Conservation (phyloP, 1,140 invertebrate genomes). For the Chironomus tepperi region DNA sequence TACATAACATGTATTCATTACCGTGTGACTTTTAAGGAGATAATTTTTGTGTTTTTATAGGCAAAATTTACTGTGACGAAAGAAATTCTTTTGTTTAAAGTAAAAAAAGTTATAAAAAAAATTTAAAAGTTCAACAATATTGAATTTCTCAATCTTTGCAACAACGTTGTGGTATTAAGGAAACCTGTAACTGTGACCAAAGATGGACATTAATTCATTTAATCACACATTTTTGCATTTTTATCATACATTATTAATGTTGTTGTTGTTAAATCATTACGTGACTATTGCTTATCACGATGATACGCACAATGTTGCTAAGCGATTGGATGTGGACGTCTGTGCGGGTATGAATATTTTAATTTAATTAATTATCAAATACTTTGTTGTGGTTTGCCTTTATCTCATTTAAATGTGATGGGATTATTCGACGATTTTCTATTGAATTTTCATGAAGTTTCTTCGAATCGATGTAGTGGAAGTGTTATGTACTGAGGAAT, state of each 20-base stretch:
- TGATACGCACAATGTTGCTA: slow-evolving; percentile 32
- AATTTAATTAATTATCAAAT: not conserved
- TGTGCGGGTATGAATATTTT: slow-evolving; percentile 34
- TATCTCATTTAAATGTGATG: too few relatives aligned
- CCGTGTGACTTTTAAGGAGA: too few relatives aligned
- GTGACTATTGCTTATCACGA: slow-evolving; percentile 17
- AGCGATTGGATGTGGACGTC: slow-evolving; percentile 37
- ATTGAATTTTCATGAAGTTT: too few relatives aligned
- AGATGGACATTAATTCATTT: not conserved
- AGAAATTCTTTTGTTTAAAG: too few relatives aligned
- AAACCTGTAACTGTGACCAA: not conserved
- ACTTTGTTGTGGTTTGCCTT: not conserved
- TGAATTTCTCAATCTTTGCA: slow-evolving; percentile 1
- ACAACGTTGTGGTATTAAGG: not conserved
- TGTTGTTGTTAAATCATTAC: slow-evolving; percentile 18
- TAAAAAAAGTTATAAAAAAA: not conserved
- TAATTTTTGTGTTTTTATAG: too few relatives aligned
- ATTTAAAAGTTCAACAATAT: not conserved
- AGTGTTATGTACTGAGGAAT: too few relatives aligned
- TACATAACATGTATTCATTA: too few relatives aligned
- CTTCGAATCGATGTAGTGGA: too few relatives aligned
- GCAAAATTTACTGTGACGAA: too few relatives aligned
- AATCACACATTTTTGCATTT: slow-evolving; percentile 3
- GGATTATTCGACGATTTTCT: too few relatives aligned
- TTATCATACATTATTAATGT: not conserved